Base-by-base conservation (phyloP, 2,888 invertebrate genomes). In the Dendrolimus pini region DNA sequence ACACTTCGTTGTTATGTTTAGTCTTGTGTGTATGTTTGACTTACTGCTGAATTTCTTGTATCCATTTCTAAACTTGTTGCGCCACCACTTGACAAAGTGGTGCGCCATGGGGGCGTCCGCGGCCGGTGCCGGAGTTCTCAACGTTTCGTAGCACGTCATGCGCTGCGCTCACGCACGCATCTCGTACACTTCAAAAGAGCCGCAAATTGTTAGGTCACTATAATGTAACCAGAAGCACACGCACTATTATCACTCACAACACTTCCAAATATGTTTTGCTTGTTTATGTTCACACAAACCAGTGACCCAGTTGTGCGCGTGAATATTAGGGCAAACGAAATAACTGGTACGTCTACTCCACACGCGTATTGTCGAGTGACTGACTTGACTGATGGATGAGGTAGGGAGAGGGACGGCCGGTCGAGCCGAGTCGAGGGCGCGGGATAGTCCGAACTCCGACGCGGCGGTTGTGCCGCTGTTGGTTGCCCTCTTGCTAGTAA, bases 41-140 rank as follows among this genome's bases (percentile, higher is more conserved):
- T 92, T 92, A 94, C 94, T 92, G 91, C 93, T 93, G 84, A 94
- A 94, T 84, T 94, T 93, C 89, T 93, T 94, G 86, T 94, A 94
- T 90, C 94, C 94, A 91, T 93, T 93, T 86, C 93, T 92, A 91
- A 94, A 93, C 91, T 93, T 93, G 86, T 93, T 93, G 91, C 93
- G 94, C 94, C 94, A 94, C 94, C 94, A 94, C 92, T 93, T 93
- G 87, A 94, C 93, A 83, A 94, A 92, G 92, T 94, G 94, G 91
- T 93, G 93, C 89, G 94, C 94, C 94, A 94, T 94, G 92, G 92
- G 93, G 91, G 88, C 89, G 89, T 86, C 88, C 77, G 83, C 85
- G 84, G 85, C 88, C 83, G 89, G 84, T 89, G 90, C 90, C 89
- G 90, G 82, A 85, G 87, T 80, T 89, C 88, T 89, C 83, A 91